Conservation (phyloP, 2,113 vertebrate species). For the Anhinga rufa region DNA sequence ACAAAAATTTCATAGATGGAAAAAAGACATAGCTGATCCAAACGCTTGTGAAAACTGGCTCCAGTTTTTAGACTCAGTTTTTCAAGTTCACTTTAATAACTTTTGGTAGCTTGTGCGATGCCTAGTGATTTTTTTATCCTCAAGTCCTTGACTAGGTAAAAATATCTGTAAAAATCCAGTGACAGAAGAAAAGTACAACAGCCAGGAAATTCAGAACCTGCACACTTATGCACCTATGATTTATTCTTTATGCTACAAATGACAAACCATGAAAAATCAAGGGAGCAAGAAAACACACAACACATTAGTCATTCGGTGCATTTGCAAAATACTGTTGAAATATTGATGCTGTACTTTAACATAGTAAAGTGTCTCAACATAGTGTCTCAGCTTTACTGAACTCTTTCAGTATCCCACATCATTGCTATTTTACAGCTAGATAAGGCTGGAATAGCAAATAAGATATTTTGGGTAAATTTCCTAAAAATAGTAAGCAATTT, state of each 20-base stretch:
- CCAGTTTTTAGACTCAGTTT: neutral
- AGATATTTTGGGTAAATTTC: neutral
- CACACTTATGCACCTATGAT: neutral
- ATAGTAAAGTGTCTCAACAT: neutral
- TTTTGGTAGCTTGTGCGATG: neutral
- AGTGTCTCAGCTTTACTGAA: neutral
- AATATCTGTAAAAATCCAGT: neutral
- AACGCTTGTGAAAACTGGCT: neutral
- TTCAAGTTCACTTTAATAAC: neutral
- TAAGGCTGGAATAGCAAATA: neutral
- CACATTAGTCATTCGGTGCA: neutral
- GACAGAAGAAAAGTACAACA: neutral
- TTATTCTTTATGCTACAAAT: neutral
- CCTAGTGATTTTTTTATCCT: neutral
- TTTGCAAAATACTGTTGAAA: conserved; percentile 16
- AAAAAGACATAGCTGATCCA: neutral
- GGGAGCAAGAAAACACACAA: neutral
- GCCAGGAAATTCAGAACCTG: neutral
- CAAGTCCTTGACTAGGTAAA: neutral
- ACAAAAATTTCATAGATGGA: neutral
- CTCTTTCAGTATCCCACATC: neutral
- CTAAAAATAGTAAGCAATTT: neutral
- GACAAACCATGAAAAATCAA: conserved; percentile 19
- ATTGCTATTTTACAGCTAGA: neutral
- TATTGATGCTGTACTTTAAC: neutral